Evolutionary conservation across 2,797 vertebrate genomes (phyloP).

Genomic region (Sebastes aleutianus): DNA sequence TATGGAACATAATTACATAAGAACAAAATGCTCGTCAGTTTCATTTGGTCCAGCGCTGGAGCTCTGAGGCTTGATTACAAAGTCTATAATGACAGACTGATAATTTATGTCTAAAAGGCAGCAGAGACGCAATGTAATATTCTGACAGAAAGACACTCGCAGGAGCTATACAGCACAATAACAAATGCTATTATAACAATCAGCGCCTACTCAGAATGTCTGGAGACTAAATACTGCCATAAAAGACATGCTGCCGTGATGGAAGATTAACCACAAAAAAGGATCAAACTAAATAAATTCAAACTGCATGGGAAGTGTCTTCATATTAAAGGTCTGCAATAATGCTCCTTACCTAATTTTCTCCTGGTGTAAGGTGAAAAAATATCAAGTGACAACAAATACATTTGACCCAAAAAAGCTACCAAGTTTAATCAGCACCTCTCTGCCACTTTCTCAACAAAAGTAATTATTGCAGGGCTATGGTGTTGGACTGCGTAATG

Average conservation of each 20-base stretch:
- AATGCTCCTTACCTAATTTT: background rate
- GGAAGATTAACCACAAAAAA: background rate
- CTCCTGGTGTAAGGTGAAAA: background rate
- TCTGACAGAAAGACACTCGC: conserved; percentile 1
- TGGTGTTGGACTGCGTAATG: background rate
- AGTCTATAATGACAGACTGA: conserved; percentile 25
- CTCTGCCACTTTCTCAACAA: background rate
- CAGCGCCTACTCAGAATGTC: background rate
- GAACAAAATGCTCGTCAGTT: conserved; percentile 22
- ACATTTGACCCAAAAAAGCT: background rate
- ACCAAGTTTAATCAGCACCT: background rate
- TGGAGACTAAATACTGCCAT: background rate
- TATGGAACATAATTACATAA: conserved; percentile 24
- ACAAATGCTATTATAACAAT: conserved; percentile 14
- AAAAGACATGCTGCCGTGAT: background rate
- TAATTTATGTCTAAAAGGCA: conserved; percentile 32
- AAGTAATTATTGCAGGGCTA: background rate
- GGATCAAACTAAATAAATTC: background rate
- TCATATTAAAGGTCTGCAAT: background rate
- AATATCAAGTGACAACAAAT: background rate
- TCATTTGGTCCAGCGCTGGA: background rate
- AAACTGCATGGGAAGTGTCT: background rate
- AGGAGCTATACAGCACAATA: background rate
- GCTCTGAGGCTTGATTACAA: conserved; percentile 40
- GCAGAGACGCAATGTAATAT: conserved; percentile 7